phyloP scores from a whole-genome alignment of 2,888 invertebrate genomes.

The Homarus gammarus region DNA sequence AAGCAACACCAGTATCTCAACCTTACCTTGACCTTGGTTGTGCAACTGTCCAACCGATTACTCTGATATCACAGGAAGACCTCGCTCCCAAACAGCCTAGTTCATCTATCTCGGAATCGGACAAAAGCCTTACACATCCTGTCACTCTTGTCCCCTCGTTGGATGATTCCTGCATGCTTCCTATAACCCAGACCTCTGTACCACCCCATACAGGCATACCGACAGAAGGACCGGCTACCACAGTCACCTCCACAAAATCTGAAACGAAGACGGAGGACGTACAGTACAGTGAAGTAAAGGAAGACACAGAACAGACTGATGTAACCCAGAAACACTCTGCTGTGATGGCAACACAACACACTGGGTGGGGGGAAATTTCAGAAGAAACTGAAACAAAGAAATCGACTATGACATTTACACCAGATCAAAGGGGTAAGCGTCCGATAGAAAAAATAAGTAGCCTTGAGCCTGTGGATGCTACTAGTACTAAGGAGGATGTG shows the following conservation, averaged over 20 bases:
- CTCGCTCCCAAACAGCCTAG: background rate
- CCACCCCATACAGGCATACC: conserved; percentile 46
- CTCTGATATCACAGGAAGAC: conserved; percentile 6
- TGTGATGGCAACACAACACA: conserved; percentile 46
- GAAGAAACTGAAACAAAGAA: conserved; percentile 18
- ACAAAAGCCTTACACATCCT: background rate
- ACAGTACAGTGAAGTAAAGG: background rate
- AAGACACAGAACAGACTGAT: conserved; percentile 12
- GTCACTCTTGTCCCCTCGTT: background rate
- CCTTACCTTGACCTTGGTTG: conserved; percentile 3
- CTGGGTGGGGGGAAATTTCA: conserved; percentile 37
- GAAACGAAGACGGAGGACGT: conserved; percentile 40
- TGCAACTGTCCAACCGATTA: conserved; percentile 30
- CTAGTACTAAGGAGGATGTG: conserved; percentile 20
- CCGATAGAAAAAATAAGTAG: conserved; percentile 19
- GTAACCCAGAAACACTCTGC: background rate
- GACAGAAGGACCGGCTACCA: conserved; percentile 28
- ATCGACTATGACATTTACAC: conserved; percentile 52
- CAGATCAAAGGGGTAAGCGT: conserved; percentile 41
- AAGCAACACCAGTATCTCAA: background rate
- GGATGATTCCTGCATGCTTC: conserved; percentile 36
- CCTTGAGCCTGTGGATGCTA: conserved; percentile 30
- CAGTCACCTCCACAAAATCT: conserved; percentile 20
- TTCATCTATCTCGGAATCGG: background rate
- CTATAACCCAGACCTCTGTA: conserved; percentile 47